phyloP scores from a whole-genome alignment of 2,888 invertebrate genomes.

The Neoitamus cyanurus region DNA sequence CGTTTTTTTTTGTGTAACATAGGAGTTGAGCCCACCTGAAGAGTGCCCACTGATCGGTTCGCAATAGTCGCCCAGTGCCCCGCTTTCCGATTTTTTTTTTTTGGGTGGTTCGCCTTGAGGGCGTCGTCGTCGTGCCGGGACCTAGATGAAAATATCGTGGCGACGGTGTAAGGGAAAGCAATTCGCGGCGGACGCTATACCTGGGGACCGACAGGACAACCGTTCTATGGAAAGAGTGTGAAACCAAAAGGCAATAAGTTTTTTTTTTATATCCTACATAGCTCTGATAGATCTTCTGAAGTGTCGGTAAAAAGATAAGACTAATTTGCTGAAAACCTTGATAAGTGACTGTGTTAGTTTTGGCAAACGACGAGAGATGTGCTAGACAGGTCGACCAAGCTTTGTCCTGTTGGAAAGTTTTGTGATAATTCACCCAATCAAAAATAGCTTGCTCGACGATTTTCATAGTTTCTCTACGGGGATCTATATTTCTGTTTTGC shows the following conservation, averaged over 20 bases:
- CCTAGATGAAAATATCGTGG: no score
- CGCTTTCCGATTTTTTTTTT: no score
- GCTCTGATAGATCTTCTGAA: not conserved
- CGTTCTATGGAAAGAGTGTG: no score
- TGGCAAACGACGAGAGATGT: not conserved
- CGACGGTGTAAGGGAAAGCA: no score
- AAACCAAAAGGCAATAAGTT: slow-evolving; percentile 14
- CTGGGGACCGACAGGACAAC: no score
- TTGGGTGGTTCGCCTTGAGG: no score
- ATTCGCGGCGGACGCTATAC: no score
- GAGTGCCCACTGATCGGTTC: no score
- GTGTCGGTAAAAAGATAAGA: not conserved
- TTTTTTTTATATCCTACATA: not conserved
- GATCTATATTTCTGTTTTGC: slow-evolving; percentile 10
- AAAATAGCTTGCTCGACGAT: not conserved
- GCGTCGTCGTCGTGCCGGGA: no score
- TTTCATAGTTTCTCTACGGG: not conserved
- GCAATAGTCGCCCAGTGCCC: no score
- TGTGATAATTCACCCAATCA: not conserved
- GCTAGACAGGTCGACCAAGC: not conserved
- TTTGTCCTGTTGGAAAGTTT: not conserved
- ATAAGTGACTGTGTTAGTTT: not conserved
- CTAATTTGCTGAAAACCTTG: not conserved
- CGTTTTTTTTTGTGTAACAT: no score
- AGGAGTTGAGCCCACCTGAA: no score